Percentiles rank a stretch among this genome's conserved stretches.
phyloP scores from a whole-genome alignment of 2,113 vertebrate genomes.

The Raja brachyura region DNA sequence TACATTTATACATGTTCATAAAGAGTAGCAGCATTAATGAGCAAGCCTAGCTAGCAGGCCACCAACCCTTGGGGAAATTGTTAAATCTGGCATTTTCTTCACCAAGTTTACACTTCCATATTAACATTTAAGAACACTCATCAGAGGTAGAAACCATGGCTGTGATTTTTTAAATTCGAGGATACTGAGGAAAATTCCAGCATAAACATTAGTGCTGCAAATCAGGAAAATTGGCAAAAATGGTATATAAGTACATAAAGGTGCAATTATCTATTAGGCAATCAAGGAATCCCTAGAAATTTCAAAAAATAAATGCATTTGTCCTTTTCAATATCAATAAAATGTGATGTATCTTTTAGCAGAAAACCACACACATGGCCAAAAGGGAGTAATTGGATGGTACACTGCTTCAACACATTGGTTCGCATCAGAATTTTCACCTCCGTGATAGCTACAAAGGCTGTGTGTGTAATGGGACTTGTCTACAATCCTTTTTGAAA shows the following conservation, averaged over 20 bases:
- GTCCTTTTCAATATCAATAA: background rate
- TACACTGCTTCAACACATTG: background rate
- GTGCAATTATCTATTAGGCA: background rate
- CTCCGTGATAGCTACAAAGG: background rate
- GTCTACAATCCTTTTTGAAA: background rate
- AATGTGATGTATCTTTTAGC: background rate
- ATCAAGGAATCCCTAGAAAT: background rate
- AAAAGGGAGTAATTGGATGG: background rate
- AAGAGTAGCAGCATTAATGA: background rate
- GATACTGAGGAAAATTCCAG: background rate
- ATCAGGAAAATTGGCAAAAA: background rate
- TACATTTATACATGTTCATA: background rate
- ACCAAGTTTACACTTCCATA: background rate
- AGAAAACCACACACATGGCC: background rate
- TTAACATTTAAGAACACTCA: background rate
- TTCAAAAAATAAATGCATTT: background rate
- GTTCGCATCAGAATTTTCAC: background rate
- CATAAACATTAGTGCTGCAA: background rate
- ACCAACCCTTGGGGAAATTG: background rate
- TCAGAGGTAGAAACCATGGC: background rate
- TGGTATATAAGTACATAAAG: background rate
- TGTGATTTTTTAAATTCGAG: background rate
- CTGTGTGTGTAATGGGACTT: background rate
- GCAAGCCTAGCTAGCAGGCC: background rate
- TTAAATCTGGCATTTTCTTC: background rate